phyloP scores from a whole-genome alignment of 2,797 vertebrate species.

The Leucoraja ocellata region DNA sequence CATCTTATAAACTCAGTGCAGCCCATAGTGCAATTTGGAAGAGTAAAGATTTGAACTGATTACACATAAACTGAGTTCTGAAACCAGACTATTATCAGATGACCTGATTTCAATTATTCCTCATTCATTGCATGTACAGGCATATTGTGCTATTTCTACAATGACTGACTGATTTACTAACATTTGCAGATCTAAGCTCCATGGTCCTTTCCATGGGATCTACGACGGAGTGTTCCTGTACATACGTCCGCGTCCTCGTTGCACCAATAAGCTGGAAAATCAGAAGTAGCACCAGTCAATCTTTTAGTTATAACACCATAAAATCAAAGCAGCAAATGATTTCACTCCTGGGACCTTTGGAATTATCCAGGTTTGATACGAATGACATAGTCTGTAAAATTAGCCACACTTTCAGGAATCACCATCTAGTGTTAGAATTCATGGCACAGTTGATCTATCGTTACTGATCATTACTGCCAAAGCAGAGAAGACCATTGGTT shows the following conservation, averaged over 20 bases:
- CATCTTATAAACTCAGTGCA: not conserved
- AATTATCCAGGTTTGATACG: not conserved
- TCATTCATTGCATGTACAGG: not conserved
- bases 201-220: conserved; percentile 78
- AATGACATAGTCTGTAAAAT: not conserved
- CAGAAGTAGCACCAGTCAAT: not conserved
- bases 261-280: conserved; percentile 77
- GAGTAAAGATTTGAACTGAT: not conserved
- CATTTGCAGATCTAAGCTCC: conserved; percentile 87
- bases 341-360: not conserved
- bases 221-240: conserved; percentile 88
- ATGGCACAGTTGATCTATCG: not conserved
- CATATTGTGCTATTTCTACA: not conserved
- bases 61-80: not conserved
- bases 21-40: not conserved
- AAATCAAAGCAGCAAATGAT: not conserved
- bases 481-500: not conserved
- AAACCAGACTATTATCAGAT: not conserved
- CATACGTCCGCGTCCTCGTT: conserved; percentile 75
- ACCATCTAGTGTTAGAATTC: not conserved
- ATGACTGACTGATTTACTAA: conserved; percentile 57
- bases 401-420: not conserved
- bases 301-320: not conserved
- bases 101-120: not conserved
- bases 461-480: not conserved